phyloP scores from a whole-genome alignment of 2,888 invertebrate species.

The Nephrotoma appendiculata region DNA sequence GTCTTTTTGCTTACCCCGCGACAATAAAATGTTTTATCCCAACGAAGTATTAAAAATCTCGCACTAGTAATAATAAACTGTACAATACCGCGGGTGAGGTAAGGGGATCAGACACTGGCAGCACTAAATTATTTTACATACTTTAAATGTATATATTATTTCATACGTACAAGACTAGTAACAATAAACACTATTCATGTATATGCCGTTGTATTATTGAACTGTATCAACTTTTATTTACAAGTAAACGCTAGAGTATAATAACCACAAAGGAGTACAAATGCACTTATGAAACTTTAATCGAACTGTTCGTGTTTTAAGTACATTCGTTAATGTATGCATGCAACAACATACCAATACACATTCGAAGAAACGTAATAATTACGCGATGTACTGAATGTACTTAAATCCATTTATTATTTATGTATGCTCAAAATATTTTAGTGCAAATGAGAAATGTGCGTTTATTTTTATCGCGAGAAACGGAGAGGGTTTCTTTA shows the following conservation, averaged over 20 bases:
- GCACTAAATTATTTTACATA: too few relatives aligned
- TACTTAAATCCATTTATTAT: not conserved
- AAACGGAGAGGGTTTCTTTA: not conserved
- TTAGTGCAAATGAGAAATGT: not conserved
- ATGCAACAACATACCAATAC: not conserved
- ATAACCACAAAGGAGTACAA: not conserved
- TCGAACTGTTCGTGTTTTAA: not conserved
- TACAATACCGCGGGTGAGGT: too few relatives aligned
- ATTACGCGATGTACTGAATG: not conserved
- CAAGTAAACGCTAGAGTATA: not conserved
- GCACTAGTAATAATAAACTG: too few relatives aligned
- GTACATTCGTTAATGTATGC: not conserved
- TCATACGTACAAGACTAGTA: not conserved
- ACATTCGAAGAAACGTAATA: not conserved
- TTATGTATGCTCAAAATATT: not conserved
- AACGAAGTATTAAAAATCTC: too few relatives aligned
- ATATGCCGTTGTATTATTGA: not conserved
- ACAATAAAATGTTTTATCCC: too few relatives aligned
- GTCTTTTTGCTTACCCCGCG: too few relatives aligned
- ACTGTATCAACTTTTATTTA: not conserved
- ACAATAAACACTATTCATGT: not conserved
- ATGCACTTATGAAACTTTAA: not conserved
- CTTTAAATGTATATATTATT: too few relatives aligned
- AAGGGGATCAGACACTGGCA: too few relatives aligned
- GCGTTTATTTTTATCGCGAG: not conserved